A percentile compares a stretch with the other conserved stretches of the same genome.
Conservation (phyloP, 2,113 vertebrate species). For the Thinocorus orbignyianus region DNA sequence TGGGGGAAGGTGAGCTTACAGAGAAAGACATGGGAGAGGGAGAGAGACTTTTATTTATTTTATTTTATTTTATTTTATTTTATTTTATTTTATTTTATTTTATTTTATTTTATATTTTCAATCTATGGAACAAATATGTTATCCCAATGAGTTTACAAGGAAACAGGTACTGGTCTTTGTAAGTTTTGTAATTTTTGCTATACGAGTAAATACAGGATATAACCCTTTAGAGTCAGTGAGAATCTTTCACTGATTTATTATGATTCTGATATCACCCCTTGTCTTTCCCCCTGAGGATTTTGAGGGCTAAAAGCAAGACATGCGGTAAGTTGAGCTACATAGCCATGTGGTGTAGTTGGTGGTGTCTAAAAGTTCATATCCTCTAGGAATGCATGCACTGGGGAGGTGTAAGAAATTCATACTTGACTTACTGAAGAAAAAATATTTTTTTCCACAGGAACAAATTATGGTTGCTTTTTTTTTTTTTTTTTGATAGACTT, state of each 20-base stretch:
- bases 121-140: background rate
- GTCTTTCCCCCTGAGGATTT: background rate
- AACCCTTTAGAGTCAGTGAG: background rate
- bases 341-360: background rate
- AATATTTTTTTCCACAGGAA: background rate
- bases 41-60: background rate
- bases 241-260: background rate
- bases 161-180: background rate
- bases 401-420: background rate
- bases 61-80: background rate
- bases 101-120: background rate
- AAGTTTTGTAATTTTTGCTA: background rate
- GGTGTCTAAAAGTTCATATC: background rate
- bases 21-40: background rate
- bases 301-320: background rate
- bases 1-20: background rate
- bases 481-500: background rate
- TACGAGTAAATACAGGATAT: background rate
- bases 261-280: background rate
- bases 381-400: background rate
- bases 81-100: no score
- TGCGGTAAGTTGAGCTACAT: background rate
- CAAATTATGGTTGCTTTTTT: background rate
- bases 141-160: background rate
- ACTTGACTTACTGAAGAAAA: background rate